Evolutionary conservation across 2,113 vertebrate genomes (phyloP).

Genomic region (Chionis minor): DNA sequence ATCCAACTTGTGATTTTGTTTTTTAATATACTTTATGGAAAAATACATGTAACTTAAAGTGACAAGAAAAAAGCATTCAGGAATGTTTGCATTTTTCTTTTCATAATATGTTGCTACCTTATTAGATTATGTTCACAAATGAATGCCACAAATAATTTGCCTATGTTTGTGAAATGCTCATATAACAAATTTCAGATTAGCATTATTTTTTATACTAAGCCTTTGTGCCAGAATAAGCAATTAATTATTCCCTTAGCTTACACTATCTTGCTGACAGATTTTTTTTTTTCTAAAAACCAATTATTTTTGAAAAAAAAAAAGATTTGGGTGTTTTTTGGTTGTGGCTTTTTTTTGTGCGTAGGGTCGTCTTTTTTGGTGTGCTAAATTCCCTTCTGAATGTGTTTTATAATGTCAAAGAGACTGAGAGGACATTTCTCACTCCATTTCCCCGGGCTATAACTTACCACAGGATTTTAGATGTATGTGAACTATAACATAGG

Average conservation of each 20-base stretch:
- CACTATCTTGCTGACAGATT: neutral
- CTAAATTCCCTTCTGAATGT: neutral
- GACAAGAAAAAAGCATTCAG: neutral
- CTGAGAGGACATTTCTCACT: constrained; percentile 31
- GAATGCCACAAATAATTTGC: neutral
- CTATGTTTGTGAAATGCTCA: neutral
- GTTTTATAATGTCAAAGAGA: constrained; percentile 12
- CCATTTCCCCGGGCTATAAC: constrained; percentile 11
- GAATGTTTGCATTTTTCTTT: neutral
- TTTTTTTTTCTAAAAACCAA: neutral
- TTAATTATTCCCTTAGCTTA: neutral
- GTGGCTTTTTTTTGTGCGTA: neutral
- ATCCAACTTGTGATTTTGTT: neutral
- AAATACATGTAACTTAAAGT: neutral
- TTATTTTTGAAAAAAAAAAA: neutral
- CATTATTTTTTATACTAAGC: neutral
- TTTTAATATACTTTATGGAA: neutral
- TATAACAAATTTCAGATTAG: neutral
- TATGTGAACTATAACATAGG: neutral
- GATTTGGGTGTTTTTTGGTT: neutral
- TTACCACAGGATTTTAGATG: neutral
- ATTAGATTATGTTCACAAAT: neutral
- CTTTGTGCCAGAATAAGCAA: neutral
- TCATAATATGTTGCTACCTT: neutral
- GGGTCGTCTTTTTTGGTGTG: neutral